A percentile compares a stretch with the other conserved stretches of the same genome.
phyloP scores from a whole-genome alignment of 1,140 invertebrate species.

The Magallana angulata region DNA sequence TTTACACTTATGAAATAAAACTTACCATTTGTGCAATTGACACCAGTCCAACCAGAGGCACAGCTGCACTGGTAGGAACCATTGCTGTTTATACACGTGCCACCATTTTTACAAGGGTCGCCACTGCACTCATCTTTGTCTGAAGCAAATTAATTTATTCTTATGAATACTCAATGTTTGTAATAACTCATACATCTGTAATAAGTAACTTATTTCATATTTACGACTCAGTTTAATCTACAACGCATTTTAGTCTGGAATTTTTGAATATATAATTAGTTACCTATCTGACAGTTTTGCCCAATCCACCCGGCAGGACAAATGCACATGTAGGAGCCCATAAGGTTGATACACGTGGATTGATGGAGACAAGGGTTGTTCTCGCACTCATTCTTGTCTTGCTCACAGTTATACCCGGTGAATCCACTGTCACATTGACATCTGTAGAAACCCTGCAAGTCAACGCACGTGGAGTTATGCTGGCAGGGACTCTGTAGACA shows the following conservation, averaged over 20 bases:
- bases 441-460: conserved; percentile 33
- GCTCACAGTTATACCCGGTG: conserved; percentile 51
- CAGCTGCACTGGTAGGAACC: conserved; percentile 92
- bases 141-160: background rate
- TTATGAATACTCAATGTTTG: no score
- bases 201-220: no score
- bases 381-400: conserved; percentile 40
- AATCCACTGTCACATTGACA: conserved; percentile 47
- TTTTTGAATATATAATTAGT: background rate
- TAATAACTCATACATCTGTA: no score
- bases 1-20: background rate
- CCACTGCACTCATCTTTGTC: conserved; percentile 48
- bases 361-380: conserved; percentile 43
- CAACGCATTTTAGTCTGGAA: no score
- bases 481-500: conserved; percentile 41
- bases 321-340: conserved; percentile 40
- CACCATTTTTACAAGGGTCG: conserved; percentile 65
- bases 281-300: conserved; percentile 40
- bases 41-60: conserved; percentile 93
- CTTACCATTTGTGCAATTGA: conserved; percentile 85
- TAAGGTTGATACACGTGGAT: conserved; percentile 44
- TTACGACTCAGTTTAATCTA: no score
- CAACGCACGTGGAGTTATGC: conserved; percentile 43
- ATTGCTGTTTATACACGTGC: conserved; percentile 65
- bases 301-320: conserved; percentile 48